Percentiles rank a stretch among this genome's conserved stretches.
These are phyloP conservation scores for Pheosia gnoma DNA, from an alignment of 2,888 invertebrate species.

Conservation along the genomic window DNA sequence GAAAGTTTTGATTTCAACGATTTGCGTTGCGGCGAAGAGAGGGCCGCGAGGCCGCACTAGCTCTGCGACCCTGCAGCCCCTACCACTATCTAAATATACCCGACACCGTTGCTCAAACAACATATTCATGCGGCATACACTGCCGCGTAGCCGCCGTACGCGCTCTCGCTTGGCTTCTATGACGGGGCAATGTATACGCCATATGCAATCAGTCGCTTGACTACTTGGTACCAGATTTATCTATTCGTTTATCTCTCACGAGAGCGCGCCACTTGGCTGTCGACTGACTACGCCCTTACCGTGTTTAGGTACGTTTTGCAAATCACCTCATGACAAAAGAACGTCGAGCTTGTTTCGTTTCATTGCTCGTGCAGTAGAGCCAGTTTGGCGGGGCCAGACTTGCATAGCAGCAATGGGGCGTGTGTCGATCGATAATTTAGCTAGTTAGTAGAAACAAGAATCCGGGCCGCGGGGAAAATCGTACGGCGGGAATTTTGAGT, in stretches of 20 bases:
- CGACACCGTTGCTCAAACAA: slow-evolving; percentile 12
- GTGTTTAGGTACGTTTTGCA: slow-evolving; percentile 68
- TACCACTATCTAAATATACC: slow-evolving; percentile 35
- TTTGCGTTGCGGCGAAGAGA: slow-evolving; percentile 81
- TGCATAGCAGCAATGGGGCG: slow-evolving; percentile 67
- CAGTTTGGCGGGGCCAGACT: slow-evolving; percentile 28
- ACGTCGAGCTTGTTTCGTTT: slow-evolving; percentile 55
- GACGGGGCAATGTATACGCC: slow-evolving; percentile 53
- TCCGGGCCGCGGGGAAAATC: slow-evolving; percentile 59
- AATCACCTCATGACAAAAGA: slow-evolving; percentile 62
- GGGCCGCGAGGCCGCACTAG: slow-evolving; percentile 78
- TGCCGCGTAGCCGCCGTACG: slow-evolving; percentile 21
- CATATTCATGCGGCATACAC: slow-evolving; percentile 36
- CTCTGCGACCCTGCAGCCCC: slow-evolving; percentile 67
- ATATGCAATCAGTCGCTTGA: slow-evolving; percentile 15
- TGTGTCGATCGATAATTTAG: slow-evolving; percentile 67
- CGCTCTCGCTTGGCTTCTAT: background rate
- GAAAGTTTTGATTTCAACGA: slow-evolving; percentile 85
- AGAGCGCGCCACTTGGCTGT: slow-evolving; percentile 82
- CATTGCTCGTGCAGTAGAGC: slow-evolving; percentile 61
- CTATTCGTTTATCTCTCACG: slow-evolving; percentile 79
- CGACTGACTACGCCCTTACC: slow-evolving; percentile 74
- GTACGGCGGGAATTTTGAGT: slow-evolving; percentile 71
- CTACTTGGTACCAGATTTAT: slow-evolving; percentile 64
- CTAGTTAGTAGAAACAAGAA: slow-evolving; percentile 45